Evolutionary conservation across 53 echinoderm and acorn worm species (phyloP).

Genomic region (Echinometra lucunter): DNA sequence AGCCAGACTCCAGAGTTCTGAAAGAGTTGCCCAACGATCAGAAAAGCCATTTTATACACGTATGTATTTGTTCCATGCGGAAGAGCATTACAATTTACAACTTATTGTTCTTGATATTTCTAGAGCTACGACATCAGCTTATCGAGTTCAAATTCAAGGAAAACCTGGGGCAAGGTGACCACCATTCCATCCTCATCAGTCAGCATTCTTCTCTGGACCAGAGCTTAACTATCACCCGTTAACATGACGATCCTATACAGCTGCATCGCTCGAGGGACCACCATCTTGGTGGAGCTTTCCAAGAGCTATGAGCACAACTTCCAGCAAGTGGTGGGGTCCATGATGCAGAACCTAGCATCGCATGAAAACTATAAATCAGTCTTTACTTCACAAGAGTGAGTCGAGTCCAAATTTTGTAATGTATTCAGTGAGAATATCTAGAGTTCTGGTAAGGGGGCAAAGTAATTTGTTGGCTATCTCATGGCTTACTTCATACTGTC

Average conservation of each 20-base stretch:
- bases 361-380: slow-evolving; percentile 78
- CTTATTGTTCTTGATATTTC: not conserved
- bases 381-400: slow-evolving; percentile 91
- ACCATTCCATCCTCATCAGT: not conserved
- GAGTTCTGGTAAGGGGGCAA: too few relatives aligned
- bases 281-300: slow-evolving; percentile 82
- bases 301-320: slow-evolving; percentile 84
- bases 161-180: not conserved
- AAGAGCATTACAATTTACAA: too few relatives aligned
- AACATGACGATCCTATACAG: slow-evolving; percentile 90
- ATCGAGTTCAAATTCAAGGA: not conserved
- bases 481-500: too few relatives aligned
- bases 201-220: not conserved
- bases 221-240: not conserved
- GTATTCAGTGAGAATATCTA: not conserved
- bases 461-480: too few relatives aligned
- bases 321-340: slow-evolving; percentile 80
- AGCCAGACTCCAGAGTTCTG: too few relatives aligned
- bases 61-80: too few relatives aligned
- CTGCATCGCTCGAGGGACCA: slow-evolving; percentile 86
- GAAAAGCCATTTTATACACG: too few relatives aligned
- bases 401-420: not conserved
- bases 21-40: too few relatives aligned
- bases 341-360: slow-evolving; percentile 85
- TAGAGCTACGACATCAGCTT: not conserved